phyloP scores from a whole-genome alignment of 2,113 vertebrate genomes.

The Fregata magnificens region DNA sequence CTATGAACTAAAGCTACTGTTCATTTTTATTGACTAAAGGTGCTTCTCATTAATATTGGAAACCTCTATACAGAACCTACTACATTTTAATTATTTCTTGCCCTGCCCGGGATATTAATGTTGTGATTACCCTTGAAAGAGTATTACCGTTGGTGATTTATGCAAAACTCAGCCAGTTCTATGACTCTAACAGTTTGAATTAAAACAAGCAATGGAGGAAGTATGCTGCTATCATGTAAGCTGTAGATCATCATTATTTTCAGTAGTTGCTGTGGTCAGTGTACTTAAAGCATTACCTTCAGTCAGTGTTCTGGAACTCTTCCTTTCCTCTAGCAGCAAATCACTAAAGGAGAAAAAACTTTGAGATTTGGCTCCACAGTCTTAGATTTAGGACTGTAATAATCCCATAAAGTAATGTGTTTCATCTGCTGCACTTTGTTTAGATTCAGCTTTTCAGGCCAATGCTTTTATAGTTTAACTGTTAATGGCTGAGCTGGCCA shows the following conservation, averaged over 20 bases:
- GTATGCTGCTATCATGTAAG: not conserved
- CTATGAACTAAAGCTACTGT: not conserved
- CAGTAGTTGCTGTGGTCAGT: not conserved
- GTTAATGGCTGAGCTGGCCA: not conserved
- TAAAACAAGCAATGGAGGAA: constrained; percentile 42
- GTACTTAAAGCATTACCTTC: constrained; percentile 4
- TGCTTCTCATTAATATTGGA: constrained; percentile 54
- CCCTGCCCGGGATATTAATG: constrained; percentile 62
- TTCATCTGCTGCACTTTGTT: not conserved
- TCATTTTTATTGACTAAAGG: constrained; percentile 53
- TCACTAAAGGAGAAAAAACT: not conserved
- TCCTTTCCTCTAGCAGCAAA: not conserved
- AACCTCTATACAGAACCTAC: constrained; percentile 18
- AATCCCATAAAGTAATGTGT: not conserved
- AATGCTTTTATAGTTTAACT: not conserved
- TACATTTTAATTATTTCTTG: constrained; percentile 72
- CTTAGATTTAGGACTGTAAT: not conserved
- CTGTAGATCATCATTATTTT: not conserved
- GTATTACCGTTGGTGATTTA: constrained; percentile 43
- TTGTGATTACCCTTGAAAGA: constrained; percentile 66
- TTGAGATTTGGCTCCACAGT: not conserved
- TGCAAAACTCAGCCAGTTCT: constrained; percentile 39
- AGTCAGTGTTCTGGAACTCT: not conserved
- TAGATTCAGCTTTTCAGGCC: not conserved
- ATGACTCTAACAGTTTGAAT: constrained; percentile 48